These are phyloP conservation scores for Epsilonema sp. DNA, from an alignment of 2,888 invertebrate species.

Conservation along the genomic window DNA sequence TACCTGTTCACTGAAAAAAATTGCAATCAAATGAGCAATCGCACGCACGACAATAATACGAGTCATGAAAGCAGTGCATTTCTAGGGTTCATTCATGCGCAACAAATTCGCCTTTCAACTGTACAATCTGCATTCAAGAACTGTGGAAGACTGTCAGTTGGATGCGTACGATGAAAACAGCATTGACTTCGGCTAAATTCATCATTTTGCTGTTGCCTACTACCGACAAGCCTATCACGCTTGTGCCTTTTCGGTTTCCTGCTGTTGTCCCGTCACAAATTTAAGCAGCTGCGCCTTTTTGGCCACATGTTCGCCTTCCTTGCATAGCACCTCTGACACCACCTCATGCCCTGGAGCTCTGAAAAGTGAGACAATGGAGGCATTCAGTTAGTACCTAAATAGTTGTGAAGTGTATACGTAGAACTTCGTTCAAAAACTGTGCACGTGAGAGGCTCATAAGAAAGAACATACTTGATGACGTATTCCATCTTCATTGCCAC, in stretches of 20 bases:
- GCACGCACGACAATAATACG: no score
- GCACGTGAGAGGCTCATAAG: no score
- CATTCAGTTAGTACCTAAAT: no score
- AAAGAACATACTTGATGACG: slow-evolving; percentile 51
- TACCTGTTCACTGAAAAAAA: no score
- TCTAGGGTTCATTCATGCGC: slow-evolving; percentile 66
- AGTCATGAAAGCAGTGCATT: slow-evolving; percentile 6
- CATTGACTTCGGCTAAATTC: no score
- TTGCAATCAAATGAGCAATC: no score
- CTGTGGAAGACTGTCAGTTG: slow-evolving; percentile 65
- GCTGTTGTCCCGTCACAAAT: no score
- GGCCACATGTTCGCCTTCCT: slow-evolving; percentile 44
- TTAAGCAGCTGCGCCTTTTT: not conserved
- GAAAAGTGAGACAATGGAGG: not conserved
- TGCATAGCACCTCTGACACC: slow-evolving; percentile 49
- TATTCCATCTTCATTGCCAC: slow-evolving; percentile 99
- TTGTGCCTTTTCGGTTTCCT: no score
- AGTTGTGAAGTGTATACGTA: not conserved
- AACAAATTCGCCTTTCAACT: slow-evolving; percentile 75
- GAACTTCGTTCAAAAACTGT: not conserved
- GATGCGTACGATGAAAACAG: no score
- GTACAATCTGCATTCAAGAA: slow-evolving; percentile 54
- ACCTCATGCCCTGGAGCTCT: slow-evolving; percentile 51
- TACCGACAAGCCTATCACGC: no score
- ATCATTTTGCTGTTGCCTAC: no score